These are phyloP conservation scores for Gibbula magus DNA, from an alignment of 2,888 invertebrate genomes.

Conservation along the genomic window DNA sequence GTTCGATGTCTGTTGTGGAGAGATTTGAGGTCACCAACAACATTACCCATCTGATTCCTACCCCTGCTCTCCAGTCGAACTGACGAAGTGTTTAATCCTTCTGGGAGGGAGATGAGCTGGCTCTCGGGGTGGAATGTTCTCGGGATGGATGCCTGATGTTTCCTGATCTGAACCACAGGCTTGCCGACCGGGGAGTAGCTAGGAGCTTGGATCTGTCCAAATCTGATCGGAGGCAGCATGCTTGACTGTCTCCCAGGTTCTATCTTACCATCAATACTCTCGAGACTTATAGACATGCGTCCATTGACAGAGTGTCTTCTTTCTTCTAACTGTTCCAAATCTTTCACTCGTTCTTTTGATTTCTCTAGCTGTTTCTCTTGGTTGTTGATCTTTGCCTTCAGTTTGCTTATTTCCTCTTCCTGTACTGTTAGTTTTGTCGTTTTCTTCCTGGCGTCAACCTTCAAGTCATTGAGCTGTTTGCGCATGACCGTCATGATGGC, in stretches of 20 bases:
- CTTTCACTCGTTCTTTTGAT: background rate
- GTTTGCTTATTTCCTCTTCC: constrained; percentile 50
- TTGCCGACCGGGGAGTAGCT: constrained; percentile 25
- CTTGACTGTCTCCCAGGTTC: constrained; percentile 23
- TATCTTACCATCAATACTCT: background rate
- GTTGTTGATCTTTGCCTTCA: constrained; percentile 46
- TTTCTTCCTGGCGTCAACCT: constrained; percentile 53
- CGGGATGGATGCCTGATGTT: background rate
- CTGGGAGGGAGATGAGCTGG: constrained; percentile 27
- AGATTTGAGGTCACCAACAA: constrained; percentile 54
- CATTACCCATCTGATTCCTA: constrained; percentile 40
- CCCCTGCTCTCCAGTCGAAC: constrained; percentile 45
- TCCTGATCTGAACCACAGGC: background rate
- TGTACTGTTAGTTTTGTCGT: constrained; percentile 51
- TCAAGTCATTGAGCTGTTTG: constrained; percentile 59
- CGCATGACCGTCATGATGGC: constrained; percentile 63
- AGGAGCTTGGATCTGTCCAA: constrained; percentile 7
- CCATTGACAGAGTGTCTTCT: constrained; percentile 1
- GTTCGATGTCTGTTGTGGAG: constrained; percentile 38
- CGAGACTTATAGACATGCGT: constrained; percentile 26
- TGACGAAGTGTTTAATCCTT: constrained; percentile 49
- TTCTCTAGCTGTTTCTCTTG: constrained; percentile 40
- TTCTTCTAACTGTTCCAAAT: background rate
- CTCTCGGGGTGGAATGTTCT: background rate
- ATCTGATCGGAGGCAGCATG: constrained; percentile 40